Evolutionary conservation across 2,888 invertebrate genomes (phyloP).

Genomic region (Phasia obesa): DNA sequence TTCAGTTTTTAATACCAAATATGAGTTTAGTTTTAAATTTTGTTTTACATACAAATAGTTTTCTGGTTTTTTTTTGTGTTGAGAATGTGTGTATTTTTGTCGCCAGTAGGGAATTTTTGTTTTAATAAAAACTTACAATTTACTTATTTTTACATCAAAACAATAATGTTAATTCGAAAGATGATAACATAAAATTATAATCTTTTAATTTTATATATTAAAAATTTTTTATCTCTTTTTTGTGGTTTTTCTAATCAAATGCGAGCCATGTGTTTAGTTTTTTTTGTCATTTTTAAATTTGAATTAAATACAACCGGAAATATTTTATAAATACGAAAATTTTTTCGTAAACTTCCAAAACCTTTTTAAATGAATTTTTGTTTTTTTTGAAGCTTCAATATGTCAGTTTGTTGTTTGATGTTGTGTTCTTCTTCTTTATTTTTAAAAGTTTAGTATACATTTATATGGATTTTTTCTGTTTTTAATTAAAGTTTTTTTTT

Average conservation of each 20-base stretch:
- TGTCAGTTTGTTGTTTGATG: constrained; percentile 53
- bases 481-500: constrained; percentile 67
- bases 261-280: constrained; percentile 43
- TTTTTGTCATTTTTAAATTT: constrained; percentile 44
- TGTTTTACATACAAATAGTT: constrained; percentile 73
- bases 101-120: constrained; percentile 51
- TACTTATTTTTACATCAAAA: constrained; percentile 49
- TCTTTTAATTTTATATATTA: constrained; percentile 14
- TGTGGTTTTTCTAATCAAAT: constrained; percentile 66
- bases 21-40: constrained; percentile 74
- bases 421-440: constrained; percentile 28
- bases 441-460: constrained; percentile 71
- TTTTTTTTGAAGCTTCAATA: constrained; percentile 62
- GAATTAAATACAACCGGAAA: constrained; percentile 73
- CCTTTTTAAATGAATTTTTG: constrained; percentile 49
- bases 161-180: constrained; percentile 32
- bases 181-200: constrained; percentile 30
- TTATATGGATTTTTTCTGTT: constrained; percentile 67
- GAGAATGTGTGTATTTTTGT: constrained; percentile 45
- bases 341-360: constrained; percentile 76
- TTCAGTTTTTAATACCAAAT: constrained; percentile 78
- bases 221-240: constrained; percentile 30
- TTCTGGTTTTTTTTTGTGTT: constrained; percentile 28
- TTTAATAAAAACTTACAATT: constrained; percentile 60
- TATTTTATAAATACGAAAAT: constrained; percentile 69